These are phyloP conservation scores for Polymixis flavicincta DNA, from an alignment of 2,888 invertebrate species.

Conservation along the genomic window DNA sequence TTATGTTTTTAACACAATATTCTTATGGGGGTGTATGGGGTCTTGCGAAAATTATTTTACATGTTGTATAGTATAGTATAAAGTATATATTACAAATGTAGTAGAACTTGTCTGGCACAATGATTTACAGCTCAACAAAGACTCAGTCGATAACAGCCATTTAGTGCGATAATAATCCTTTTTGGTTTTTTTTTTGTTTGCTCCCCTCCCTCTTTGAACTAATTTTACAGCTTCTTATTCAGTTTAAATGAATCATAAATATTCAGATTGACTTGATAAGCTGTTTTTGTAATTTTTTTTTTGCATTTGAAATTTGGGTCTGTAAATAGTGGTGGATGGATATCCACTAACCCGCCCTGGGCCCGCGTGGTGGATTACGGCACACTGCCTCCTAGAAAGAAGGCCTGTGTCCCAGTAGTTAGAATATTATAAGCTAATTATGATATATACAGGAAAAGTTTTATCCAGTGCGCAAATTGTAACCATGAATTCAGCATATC, in stretches of 20 bases:
- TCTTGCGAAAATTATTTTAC: too few relatives aligned
- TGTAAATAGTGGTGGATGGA: too few relatives aligned
- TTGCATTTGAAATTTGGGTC: background rate
- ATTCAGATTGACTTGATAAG: background rate
- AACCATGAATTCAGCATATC: too few relatives aligned
- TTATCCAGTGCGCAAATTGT: too few relatives aligned
- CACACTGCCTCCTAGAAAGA: background rate
- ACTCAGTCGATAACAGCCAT: constrained; percentile 14
- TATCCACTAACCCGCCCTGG: too few relatives aligned
- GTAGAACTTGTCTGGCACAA: background rate
- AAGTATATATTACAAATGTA: background rate
- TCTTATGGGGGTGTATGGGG: too few relatives aligned
- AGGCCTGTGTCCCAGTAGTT: background rate
- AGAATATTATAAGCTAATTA: background rate
- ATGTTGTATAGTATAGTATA: too few relatives aligned
- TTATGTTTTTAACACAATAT: too few relatives aligned
- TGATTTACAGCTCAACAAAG: constrained; percentile 21
- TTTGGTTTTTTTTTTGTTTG: constrained; percentile 18
- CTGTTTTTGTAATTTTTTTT: background rate
- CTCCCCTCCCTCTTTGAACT: constrained; percentile 24
- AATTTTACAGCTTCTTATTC: constrained; percentile 5
- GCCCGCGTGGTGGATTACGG: too few relatives aligned
- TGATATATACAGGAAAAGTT: too few relatives aligned
- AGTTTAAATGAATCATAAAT: too few relatives aligned
- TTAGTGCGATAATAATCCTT: constrained; percentile 17